A percentile compares a stretch with the other conserved stretches of the same genome.
phyloP scores from a whole-genome alignment of 2,113 vertebrate species.

The Oreochromis niloticus region DNA sequence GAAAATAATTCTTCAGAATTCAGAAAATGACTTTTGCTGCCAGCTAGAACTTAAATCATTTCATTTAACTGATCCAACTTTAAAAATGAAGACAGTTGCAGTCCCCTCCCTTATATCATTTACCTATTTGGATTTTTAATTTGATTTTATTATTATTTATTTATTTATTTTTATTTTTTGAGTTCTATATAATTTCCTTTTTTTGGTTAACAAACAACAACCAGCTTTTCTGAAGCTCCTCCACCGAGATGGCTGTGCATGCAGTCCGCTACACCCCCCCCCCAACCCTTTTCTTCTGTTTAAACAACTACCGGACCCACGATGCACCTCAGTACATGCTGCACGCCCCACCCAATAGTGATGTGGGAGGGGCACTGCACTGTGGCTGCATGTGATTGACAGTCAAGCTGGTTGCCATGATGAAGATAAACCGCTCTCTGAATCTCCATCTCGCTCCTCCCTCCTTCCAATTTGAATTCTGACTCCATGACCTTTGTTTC shows the following conservation, averaged over 20 bases:
- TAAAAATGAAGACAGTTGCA: constrained; percentile 29
- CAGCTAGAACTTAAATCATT: background rate
- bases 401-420: constrained; percentile 86
- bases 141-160: constrained; percentile 20
- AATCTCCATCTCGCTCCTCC: constrained; percentile 92
- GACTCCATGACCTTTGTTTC: constrained; percentile 48
- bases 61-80: background rate
- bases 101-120: background rate
- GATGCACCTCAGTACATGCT: constrained; percentile 77
- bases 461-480: constrained; percentile 55
- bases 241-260: constrained; percentile 84
- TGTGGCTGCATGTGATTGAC: constrained; percentile 89
- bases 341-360: constrained; percentile 35
- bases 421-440: constrained; percentile 88
- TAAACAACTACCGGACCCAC: constrained; percentile 81
- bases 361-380: constrained; percentile 57
- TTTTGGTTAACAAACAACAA: constrained; percentile 13
- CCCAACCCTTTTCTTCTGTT: background rate
- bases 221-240: constrained; percentile 51
- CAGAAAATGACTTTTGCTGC: background rate
- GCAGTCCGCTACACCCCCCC: constrained; percentile 38
- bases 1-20: background rate
- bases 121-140: background rate
- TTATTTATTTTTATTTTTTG: background rate
- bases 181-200: background rate